A percentile compares a stretch with the other conserved stretches of the same genome.
Evolutionary conservation across 2,113 vertebrate species (phyloP).

Genomic region (Limnothrissa miodon): DNA sequence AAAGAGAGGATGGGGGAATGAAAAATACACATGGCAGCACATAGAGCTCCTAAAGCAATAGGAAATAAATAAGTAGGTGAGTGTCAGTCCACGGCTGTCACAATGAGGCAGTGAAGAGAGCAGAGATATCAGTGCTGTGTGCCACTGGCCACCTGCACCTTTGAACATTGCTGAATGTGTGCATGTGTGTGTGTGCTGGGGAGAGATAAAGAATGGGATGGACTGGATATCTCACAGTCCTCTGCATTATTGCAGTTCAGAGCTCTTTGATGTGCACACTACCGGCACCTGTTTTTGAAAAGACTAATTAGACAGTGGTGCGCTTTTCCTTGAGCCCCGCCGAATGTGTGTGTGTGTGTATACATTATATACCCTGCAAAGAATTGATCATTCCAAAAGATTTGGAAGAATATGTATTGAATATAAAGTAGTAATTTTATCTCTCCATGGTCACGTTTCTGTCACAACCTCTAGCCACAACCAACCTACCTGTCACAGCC

Average conservation of each 20-base stretch:
- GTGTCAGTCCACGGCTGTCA: not conserved
- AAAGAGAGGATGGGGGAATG: not conserved
- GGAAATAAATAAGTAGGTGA: not conserved
- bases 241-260: not conserved
- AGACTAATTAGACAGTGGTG: not conserved
- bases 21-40: not conserved
- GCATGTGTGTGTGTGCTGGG: conserved; percentile 2
- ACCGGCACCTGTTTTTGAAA: conserved; percentile 5
- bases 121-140: not conserved
- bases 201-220: not conserved
- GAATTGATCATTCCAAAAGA: not conserved
- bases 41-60: not conserved
- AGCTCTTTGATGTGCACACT: conserved; percentile 15
- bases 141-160: conserved; percentile 17
- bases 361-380: not conserved
- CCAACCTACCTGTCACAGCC: not conserved
- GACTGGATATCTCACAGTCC: not conserved
- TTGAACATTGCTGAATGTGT: not conserved
- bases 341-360: not conserved
- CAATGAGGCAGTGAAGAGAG: not conserved
- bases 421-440: not conserved
- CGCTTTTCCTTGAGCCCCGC: not conserved
- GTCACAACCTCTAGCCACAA: too few relatives aligned
- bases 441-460: not conserved
- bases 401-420: not conserved